These are phyloP conservation scores for Chrysocyon brachyurus DNA, from an alignment of 2,797 vertebrate species.

Conservation along the genomic window DNA sequence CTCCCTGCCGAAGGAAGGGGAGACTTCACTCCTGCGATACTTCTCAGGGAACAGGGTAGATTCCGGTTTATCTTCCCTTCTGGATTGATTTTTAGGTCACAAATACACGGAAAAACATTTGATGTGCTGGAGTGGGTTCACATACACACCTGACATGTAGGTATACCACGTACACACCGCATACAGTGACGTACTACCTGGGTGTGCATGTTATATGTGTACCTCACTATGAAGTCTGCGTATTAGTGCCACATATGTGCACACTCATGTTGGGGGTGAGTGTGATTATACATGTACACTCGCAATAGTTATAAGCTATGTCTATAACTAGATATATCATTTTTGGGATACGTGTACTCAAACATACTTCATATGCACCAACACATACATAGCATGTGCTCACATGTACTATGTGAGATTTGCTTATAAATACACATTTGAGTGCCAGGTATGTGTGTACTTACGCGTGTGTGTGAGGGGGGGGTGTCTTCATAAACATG, in stretches of 20 bases:
- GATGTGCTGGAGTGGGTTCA: neutral
- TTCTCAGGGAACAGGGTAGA: neutral
- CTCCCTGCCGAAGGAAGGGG: neutral
- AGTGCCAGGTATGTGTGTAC: neutral
- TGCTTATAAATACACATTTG: neutral
- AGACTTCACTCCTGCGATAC: rapidly evolving
- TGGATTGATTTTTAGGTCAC: neutral
- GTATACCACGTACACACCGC: rapidly evolving
- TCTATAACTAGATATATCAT: too few relatives aligned
- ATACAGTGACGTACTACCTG: rapidly evolving
- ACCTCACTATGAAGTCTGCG: rapidly evolving
- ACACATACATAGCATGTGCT: rapidly evolving
- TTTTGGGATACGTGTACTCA: rapidly evolving
- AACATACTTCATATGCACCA: rapidly evolving
- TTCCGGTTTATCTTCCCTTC: neutral
- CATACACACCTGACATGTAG: rapidly evolving
- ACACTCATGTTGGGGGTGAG: rapidly evolving
- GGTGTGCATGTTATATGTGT: rapidly evolving
- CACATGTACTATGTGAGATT: rapidly evolving
- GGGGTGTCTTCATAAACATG: neutral
- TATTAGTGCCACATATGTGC: rapidly evolving
- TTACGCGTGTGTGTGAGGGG: too few relatives aligned
- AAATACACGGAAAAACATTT: neutral
- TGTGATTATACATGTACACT: neutral
- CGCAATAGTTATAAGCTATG: rapidly evolving